Conservation (phyloP, 2,888 invertebrate species). For the Nephrocerus scutellatus region DNA sequence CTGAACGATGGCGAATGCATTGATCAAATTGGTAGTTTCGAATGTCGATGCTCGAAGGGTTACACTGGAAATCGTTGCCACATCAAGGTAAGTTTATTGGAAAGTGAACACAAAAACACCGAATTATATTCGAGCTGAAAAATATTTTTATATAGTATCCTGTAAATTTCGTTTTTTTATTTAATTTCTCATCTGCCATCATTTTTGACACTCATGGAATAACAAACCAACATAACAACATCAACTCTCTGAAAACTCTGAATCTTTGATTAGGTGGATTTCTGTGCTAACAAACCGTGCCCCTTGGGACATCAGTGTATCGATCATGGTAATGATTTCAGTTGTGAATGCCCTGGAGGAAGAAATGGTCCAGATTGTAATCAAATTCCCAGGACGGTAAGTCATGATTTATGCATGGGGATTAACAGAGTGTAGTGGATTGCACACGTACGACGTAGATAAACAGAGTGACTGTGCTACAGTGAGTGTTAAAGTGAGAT, state of each 20-base stretch:
- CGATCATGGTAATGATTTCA: slow-evolving; percentile 67
- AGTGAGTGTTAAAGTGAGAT: not conserved
- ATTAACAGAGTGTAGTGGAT: not conserved
- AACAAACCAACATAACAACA: slow-evolving; percentile 5
- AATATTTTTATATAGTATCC: not conserved
- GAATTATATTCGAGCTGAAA: not conserved
- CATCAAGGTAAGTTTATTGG: slow-evolving; percentile 54
- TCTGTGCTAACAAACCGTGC: slow-evolving; percentile 65
- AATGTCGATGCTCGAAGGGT: slow-evolving; percentile 62
- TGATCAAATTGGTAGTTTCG: slow-evolving; percentile 62
- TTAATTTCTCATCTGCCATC: slow-evolving; percentile 8
- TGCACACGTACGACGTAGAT: slow-evolving; percentile 1
- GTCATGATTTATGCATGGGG: slow-evolving; percentile 43
- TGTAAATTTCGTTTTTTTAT: slow-evolving; percentile 6
- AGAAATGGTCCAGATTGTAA: slow-evolving; percentile 64
- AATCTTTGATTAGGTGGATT: slow-evolving; percentile 52
- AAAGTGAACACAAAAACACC: slow-evolving; percentile 1
- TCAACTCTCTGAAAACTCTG: slow-evolving; percentile 12
- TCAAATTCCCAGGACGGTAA: slow-evolving; percentile 59
- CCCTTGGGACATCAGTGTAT: slow-evolving; percentile 60
- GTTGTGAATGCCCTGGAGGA: slow-evolving; percentile 67
- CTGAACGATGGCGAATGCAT: slow-evolving; percentile 67
- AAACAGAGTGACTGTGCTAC: not conserved
- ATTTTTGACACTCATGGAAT: not conserved
- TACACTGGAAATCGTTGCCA: slow-evolving; percentile 65